Conservation (phyloP, 2,888 invertebrate species). For the Lasioglossum oenotherae region DNA sequence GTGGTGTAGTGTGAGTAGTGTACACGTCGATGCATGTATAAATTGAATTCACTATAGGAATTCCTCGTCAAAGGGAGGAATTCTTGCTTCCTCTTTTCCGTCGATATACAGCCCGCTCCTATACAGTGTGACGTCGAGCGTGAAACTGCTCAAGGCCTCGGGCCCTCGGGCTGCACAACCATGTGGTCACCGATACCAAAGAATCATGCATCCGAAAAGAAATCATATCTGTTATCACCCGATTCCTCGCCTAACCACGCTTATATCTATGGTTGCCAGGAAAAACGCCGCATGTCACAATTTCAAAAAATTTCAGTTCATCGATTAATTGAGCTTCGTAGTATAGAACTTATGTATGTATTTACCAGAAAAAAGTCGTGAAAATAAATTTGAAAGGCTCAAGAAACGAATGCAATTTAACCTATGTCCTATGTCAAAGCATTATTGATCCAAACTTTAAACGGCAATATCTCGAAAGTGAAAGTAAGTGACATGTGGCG, state of each 20-base stretch:
- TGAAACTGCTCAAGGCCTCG: slow-evolving; percentile 67
- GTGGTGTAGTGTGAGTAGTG: slow-evolving; percentile 44
- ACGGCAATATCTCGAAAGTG: too few relatives aligned
- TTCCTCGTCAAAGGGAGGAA: slow-evolving; percentile 76
- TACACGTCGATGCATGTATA: slow-evolving; percentile 54
- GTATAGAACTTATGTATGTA: too few relatives aligned
- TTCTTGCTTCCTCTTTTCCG: slow-evolving; percentile 61
- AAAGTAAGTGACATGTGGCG: too few relatives aligned
- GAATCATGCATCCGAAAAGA: slow-evolving; percentile 56
- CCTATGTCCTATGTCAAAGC: too few relatives aligned
- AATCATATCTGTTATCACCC: slow-evolving; percentile 38
- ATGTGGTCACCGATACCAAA: slow-evolving; percentile 62
- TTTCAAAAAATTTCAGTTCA: too few relatives aligned
- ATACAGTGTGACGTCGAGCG: slow-evolving; percentile 68
- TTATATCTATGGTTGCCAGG: too few relatives aligned
- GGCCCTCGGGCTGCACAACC: slow-evolving; percentile 17
- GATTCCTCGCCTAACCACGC: slow-evolving; percentile 25
- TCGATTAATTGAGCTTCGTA: too few relatives aligned
- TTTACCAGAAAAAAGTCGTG: too few relatives aligned
- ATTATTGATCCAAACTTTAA: too few relatives aligned
- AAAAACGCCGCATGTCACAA: too few relatives aligned
- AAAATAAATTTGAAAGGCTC: too few relatives aligned
- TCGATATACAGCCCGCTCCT: slow-evolving; percentile 51
- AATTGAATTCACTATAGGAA: slow-evolving; percentile 65
- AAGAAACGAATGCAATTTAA: too few relatives aligned